phyloP scores from a whole-genome alignment of 2,113 vertebrate species.

The Rhinopomastus cyanomelas region DNA sequence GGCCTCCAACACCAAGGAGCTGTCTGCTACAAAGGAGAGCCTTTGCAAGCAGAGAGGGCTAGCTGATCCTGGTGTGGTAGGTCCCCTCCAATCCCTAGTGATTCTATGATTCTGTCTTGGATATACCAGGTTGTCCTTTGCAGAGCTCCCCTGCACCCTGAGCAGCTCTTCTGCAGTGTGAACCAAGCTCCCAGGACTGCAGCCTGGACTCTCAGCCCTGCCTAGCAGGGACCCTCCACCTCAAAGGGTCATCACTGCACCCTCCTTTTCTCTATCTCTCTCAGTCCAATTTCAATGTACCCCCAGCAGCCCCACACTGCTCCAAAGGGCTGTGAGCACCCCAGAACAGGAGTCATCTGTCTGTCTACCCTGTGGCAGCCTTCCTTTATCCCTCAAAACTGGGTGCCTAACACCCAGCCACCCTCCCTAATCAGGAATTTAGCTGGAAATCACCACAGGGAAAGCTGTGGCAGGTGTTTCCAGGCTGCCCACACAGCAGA shows the following conservation, averaged over 20 bases:
- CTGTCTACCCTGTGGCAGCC: not conserved
- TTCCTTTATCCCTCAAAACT: not conserved
- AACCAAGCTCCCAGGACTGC: fast-evolving
- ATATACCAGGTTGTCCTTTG: not conserved
- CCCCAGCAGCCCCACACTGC: not conserved
- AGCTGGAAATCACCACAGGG: not conserved
- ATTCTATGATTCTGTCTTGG: not conserved
- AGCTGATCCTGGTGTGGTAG: no score
- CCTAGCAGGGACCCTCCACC: not conserved
- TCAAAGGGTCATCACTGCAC: not conserved
- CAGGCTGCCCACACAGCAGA: not conserved
- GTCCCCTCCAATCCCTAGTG: no score
- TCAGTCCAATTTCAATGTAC: not conserved
- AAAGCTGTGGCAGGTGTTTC: not conserved
- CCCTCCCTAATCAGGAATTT: not conserved
- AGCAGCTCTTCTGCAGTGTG: not conserved
- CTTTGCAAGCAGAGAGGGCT: not conserved
- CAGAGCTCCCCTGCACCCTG: not conserved
- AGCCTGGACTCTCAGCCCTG: not conserved
- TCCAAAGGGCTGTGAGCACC: fast-evolving
- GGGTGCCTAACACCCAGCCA: fast-evolving
- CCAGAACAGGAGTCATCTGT: not conserved
- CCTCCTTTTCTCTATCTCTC: not conserved
- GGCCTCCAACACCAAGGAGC: not conserved
- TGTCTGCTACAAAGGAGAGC: not conserved